Evolutionary conservation across 2,888 invertebrate species (phyloP).

Genomic region (Lysandra bellargus): DNA sequence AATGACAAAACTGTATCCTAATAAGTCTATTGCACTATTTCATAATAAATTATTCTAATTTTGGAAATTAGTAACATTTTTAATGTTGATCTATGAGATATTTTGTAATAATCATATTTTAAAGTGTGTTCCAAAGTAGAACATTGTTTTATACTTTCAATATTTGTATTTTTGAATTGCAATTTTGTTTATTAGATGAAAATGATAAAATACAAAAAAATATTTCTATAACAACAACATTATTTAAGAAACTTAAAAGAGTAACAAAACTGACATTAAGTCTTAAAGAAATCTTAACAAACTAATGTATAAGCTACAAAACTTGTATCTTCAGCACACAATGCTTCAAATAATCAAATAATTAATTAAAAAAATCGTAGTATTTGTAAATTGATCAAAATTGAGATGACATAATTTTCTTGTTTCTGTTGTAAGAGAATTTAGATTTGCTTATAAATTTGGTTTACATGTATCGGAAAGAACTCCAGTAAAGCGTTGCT

Average conservation of each 20-base stretch:
- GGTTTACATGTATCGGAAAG: no score
- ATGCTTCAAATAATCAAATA: neutral
- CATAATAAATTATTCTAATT: neutral
- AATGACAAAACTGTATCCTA: neutral
- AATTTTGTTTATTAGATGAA: neutral
- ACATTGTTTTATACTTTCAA: neutral
- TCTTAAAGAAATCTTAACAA: constrained; percentile 11
- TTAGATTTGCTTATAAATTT: no score
- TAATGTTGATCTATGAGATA: neutral
- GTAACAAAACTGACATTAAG: constrained; percentile 10
- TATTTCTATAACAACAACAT: neutral
- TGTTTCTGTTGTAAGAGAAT: neutral
- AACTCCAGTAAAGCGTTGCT: no score
- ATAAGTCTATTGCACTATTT: neutral
- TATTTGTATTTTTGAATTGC: neutral
- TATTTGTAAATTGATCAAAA: constrained; percentile 17
- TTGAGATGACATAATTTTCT: neutral
- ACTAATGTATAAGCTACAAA: neutral
- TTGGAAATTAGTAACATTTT: neutral
- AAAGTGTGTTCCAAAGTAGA: neutral
- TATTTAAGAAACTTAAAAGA: constrained; percentile 1
- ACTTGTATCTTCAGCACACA: neutral
- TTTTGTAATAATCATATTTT: neutral
- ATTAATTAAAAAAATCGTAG: neutral
- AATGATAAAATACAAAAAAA: neutral